phyloP scores from a whole-genome alignment of 1,140 invertebrate genomes.

The Neuroterus valhalla region DNA sequence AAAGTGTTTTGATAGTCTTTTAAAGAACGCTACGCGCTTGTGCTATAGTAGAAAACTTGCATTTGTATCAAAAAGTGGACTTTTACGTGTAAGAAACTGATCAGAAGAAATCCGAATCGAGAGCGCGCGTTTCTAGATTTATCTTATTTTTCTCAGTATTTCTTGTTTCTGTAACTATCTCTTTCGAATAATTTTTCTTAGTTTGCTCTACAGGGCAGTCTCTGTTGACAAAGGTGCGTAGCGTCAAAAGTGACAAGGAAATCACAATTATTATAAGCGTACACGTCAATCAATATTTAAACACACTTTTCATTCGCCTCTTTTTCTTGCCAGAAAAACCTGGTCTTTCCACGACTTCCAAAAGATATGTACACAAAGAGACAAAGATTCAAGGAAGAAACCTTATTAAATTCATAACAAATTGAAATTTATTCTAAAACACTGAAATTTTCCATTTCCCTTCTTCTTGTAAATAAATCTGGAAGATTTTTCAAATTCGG shows the following conservation, averaged over 20 bases:
- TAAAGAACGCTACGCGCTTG: constrained; percentile 52
- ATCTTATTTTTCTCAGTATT: constrained; percentile 38
- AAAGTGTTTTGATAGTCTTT: constrained; percentile 47
- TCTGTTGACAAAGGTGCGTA: constrained; percentile 29
- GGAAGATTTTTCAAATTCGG: constrained; percentile 10
- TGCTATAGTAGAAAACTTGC: constrained; percentile 70
- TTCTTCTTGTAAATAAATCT: background rate
- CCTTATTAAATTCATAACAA: background rate
- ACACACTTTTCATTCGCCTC: background rate
- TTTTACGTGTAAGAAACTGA: constrained; percentile 58
- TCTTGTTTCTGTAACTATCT: constrained; percentile 31
- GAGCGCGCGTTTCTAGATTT: constrained; percentile 50
- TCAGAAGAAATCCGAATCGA: constrained; percentile 57
- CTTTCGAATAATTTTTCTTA: constrained; percentile 36
- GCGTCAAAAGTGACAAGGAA: constrained; percentile 4
- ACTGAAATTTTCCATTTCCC: background rate
- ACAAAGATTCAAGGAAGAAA: background rate
- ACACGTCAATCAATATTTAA: constrained; percentile 35
- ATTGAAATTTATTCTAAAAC: background rate
- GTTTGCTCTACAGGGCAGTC: constrained; percentile 38
- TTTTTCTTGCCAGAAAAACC: constrained; percentile 5
- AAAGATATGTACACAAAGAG: background rate
- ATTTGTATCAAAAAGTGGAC: constrained; percentile 71
- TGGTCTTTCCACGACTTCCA: background rate
- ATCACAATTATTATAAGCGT: constrained; percentile 29